Evolutionary conservation across 2,797 vertebrate species (phyloP).

Genomic region (Darevskia nairensis): DNA sequence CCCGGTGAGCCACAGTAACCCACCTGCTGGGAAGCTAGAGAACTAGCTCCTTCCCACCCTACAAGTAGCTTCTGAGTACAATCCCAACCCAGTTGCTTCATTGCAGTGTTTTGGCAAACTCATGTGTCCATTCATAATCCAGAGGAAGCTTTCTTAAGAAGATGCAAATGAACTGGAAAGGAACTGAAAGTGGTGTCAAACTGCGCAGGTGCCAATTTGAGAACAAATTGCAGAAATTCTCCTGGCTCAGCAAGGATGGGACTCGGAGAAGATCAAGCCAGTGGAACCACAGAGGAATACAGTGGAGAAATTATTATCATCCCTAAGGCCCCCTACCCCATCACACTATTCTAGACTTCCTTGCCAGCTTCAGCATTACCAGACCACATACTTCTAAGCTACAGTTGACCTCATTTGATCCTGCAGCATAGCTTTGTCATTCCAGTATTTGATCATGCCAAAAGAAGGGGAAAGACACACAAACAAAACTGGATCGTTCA

Average conservation of each 20-base stretch:
- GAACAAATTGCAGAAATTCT: not conserved
- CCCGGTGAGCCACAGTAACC: too few relatives aligned
- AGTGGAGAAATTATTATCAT: not conserved
- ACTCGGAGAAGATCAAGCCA: too few relatives aligned
- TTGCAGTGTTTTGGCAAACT: not conserved
- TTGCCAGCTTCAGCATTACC: not conserved
- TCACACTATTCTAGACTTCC: not conserved
- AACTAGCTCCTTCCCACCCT: too few relatives aligned
- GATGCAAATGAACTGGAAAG: not conserved
- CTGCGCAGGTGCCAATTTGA: not conserved
- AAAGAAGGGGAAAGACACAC: not conserved
- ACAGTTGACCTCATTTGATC: not conserved
- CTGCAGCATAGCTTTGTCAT: not conserved
- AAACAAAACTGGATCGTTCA: not conserved
- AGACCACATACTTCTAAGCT: not conserved
- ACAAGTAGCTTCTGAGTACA: too few relatives aligned
- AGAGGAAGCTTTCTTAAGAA: too few relatives aligned
- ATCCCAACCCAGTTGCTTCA: not conserved
- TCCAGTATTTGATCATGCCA: not conserved
- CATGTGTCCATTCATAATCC: not conserved
- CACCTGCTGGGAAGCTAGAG: too few relatives aligned
- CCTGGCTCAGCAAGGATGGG: not conserved
- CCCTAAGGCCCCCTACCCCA: not conserved
- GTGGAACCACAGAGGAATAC: not conserved
- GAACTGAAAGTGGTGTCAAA: not conserved